Evolutionary conservation across 2,113 vertebrate genomes (phyloP).

Genomic region (Alethe diademata): DNA sequence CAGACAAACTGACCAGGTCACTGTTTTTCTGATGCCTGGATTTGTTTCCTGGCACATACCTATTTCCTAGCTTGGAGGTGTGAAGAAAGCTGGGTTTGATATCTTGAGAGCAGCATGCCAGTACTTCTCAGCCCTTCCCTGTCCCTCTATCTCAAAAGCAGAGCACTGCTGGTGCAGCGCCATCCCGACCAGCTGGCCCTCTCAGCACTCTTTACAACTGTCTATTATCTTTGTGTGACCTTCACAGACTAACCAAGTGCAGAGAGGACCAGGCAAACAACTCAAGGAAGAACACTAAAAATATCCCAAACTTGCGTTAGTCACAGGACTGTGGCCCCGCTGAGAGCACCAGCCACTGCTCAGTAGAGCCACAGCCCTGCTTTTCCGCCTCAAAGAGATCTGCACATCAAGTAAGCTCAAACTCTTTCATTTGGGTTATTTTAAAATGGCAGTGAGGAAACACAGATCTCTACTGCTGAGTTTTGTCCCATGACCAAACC

Average conservation of each 20-base stretch:
- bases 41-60: constrained; percentile 4
- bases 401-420: background rate
- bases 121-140: background rate
- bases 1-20: background rate
- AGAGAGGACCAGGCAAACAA: constrained; percentile 17
- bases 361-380: background rate
- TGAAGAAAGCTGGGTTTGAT: constrained; percentile 33
- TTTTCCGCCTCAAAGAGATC: background rate
- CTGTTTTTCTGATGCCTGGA: background rate
- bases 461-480: background rate
- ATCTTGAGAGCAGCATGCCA: constrained; percentile 23
- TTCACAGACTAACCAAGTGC: background rate
- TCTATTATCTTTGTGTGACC: constrained; percentile 36
- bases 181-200: constrained; percentile 24
- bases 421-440: background rate
- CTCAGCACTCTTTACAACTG: constrained; percentile 15
- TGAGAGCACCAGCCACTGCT: background rate
- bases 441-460: background rate
- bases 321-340: background rate
- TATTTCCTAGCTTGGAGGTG: constrained; percentile 2
- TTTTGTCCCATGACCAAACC: constrained; percentile 19
- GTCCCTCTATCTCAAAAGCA: constrained; percentile 19
- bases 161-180: constrained; percentile 5
- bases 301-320: background rate
- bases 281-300: constrained; percentile 40